A percentile compares a stretch with the other conserved stretches of the same genome.
Conservation (phyloP, 2,113 vertebrate genomes). For the Myodes glareolus region DNA sequence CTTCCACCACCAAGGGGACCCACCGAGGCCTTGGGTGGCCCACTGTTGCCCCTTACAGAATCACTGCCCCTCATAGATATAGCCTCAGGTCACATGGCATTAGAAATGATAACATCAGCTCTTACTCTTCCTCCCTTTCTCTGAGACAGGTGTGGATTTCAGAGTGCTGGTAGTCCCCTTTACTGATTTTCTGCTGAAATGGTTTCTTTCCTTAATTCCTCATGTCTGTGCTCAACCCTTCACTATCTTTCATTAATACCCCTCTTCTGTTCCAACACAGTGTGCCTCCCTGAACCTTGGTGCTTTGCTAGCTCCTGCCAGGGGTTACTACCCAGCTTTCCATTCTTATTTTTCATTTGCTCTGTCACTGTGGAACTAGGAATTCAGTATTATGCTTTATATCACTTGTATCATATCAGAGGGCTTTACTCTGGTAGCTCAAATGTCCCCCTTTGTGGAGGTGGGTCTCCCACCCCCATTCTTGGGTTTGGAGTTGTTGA, state of each 20-base stretch:
- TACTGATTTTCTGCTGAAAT: not conserved
- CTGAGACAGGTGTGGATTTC: not conserved
- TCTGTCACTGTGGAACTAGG: not conserved
- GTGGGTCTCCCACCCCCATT: no score
- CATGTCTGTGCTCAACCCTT: not conserved
- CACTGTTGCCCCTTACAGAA: no score
- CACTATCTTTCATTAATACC: accelerated
- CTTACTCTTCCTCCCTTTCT: not conserved
- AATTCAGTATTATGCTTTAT: not conserved
- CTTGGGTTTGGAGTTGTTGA: not conserved
- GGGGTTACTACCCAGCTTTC: not conserved
- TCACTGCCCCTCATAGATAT: no score
- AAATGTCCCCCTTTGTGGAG: no score
- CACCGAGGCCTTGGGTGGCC: no score
- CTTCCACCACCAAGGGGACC: no score
- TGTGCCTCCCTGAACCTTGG: not conserved
- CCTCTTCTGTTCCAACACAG: accelerated
- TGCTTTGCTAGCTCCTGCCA: accelerated
- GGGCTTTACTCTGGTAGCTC: not conserved
- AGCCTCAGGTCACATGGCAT: no score
- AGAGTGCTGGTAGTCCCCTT: accelerated
- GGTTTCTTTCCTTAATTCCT: not conserved
- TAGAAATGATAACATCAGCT: not conserved
- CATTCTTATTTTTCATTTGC: not conserved
- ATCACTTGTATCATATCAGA: not conserved